Percentiles rank a stretch among this genome's conserved stretches.
These are phyloP conservation scores for Melozone crissalis DNA, from an alignment of 2,113 vertebrate genomes.

Conservation along the genomic window DNA sequence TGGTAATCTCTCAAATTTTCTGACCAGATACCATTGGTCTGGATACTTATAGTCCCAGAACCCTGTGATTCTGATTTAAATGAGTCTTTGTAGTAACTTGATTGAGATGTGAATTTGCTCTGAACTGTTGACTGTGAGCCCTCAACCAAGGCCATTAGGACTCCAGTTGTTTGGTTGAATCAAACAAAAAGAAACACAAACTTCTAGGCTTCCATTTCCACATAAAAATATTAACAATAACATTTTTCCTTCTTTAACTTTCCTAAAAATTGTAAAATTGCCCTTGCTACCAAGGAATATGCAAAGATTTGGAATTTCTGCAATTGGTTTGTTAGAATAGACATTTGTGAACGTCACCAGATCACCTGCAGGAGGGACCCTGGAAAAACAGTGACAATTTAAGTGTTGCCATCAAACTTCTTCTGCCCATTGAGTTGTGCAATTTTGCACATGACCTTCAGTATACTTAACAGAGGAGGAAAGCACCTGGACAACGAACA, in stretches of 20 bases:
- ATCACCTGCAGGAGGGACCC: neutral
- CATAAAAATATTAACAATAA: neutral
- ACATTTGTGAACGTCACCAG: neutral
- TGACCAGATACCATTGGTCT: neutral
- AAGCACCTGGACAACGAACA: conserved; percentile 32
- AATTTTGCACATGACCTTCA: conserved; percentile 49
- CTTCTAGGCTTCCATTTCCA: neutral
- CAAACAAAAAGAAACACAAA: neutral
- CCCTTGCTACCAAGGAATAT: neutral
- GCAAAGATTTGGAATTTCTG: neutral
- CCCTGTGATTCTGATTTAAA: neutral
- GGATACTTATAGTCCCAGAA: neutral
- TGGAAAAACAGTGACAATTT: too few species aligned
- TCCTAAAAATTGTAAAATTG: neutral
- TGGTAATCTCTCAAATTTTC: neutral
- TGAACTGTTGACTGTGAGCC: neutral
- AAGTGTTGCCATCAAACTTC: conserved; percentile 53
- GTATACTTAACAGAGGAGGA: neutral
- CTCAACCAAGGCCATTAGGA: neutral
- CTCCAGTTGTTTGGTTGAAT: neutral
- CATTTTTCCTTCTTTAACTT: neutral
- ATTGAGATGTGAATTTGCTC: neutral
- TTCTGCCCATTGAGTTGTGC: conserved; percentile 55
- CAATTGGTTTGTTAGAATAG: neutral
- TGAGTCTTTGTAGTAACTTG: neutral